Percentiles rank a stretch among this genome's conserved stretches.
These are phyloP conservation scores for Ondatra zibethicus DNA, from an alignment of 2,113 vertebrate species.

Conservation along the genomic window DNA sequence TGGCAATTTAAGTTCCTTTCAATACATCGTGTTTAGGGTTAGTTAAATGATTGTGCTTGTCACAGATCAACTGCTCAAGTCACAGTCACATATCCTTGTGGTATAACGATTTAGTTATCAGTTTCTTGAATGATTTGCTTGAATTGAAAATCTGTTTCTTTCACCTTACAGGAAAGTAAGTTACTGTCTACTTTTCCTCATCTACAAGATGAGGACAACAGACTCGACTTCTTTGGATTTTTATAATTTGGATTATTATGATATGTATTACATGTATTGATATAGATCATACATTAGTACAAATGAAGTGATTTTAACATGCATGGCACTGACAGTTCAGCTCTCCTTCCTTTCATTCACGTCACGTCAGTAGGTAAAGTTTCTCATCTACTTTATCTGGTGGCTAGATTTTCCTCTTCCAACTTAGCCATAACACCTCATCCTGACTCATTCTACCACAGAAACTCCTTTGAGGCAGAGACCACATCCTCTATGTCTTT, in stretches of 20 bases:
- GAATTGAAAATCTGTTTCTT: slow-evolving; percentile 12
- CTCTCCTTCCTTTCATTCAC: not conserved
- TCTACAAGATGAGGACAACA: not conserved
- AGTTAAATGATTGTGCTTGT: slow-evolving; percentile 20
- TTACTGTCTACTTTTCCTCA: not conserved
- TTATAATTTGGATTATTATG: slow-evolving; percentile 25
- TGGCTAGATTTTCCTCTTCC: not conserved
- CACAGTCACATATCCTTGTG: not conserved
- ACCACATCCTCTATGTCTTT: not conserved
- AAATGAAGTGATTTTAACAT: not conserved
- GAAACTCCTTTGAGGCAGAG: slow-evolving; percentile 31
- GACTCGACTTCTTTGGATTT: not conserved
- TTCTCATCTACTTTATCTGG: not conserved
- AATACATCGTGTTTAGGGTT: not conserved
- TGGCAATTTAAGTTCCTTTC: not conserved
- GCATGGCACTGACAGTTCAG: not conserved
- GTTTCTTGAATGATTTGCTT: not conserved
- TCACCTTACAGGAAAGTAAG: not conserved
- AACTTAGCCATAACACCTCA: not conserved
- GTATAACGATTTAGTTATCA: not conserved
- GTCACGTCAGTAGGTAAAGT: not conserved
- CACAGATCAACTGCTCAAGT: not conserved
- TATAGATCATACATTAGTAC: not conserved
- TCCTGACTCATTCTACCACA: not conserved
- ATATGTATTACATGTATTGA: not conserved